phyloP scores from a whole-genome alignment of 2,797 vertebrate species.

The Anguilla anguilla region DNA sequence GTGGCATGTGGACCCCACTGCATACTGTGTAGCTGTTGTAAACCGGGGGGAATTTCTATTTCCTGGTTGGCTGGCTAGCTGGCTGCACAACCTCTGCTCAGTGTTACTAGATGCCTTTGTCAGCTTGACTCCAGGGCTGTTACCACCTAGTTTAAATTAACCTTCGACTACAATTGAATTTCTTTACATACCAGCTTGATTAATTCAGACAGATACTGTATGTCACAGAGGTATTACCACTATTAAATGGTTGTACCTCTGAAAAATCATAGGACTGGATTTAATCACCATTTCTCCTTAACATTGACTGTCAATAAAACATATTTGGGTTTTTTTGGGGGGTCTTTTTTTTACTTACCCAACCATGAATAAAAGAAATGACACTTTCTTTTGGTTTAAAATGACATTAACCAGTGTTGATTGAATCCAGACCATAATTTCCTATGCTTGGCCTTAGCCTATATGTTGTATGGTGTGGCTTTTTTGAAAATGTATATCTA shows the following conservation, averaged over 20 bases:
- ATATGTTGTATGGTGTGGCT: not conserved
- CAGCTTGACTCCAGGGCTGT: not conserved
- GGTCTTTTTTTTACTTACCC: not conserved
- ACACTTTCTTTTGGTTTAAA: not conserved
- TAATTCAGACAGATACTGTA: not conserved
- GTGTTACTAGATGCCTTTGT: conserved; percentile 17
- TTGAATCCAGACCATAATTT: not conserved
- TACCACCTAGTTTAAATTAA: not conserved
- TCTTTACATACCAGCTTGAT: not conserved
- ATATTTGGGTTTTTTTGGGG: not conserved
- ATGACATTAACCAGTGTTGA: not conserved
- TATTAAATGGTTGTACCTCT: not conserved
- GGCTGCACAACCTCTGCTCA: conserved; percentile 11
- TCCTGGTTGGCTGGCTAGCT: not conserved
- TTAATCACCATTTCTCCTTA: not conserved
- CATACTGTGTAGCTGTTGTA: not conserved
- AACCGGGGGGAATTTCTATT: conserved; percentile 5
- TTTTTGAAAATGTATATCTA: not conserved
- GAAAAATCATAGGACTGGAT: not conserved
- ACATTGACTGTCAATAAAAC: not conserved
- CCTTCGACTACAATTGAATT: not conserved
- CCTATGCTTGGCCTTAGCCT: not conserved
- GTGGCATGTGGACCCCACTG: not conserved
- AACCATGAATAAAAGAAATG: not conserved
- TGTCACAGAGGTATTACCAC: not conserved